Evolutionary conservation across 2,888 invertebrate genomes (phyloP), one percentile per base, ranked within the genome.

Genomic region (Mylabris sibirica): DNA sequence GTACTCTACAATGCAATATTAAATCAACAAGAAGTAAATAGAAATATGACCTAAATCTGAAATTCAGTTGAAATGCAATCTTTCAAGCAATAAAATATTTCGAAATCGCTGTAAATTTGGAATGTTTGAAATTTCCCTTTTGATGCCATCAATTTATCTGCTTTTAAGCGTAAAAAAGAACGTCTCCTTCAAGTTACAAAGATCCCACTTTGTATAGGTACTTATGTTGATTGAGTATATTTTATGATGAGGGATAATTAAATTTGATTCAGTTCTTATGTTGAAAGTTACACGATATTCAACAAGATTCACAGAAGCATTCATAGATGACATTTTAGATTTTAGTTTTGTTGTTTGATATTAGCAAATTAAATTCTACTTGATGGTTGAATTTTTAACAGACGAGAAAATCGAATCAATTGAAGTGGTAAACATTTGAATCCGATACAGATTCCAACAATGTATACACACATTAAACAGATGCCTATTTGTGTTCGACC

Each of bases 81-180:
- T 53, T 53, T 53, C 6, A 49, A 49, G 41, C 14, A 41, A 41
- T 41, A 14, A 41, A 41, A 41, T n/a, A 49, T 49, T 49, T 49
- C 2, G 20, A 49, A 49, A 20, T 20, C 11, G 9, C 49, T 49
- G 44, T 30, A 30, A 30, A 30, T 12, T 12, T 35, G 9, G 3
- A 35, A 35, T 11, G 35, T 35, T 35, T 35, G 35, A 35, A 35
- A 35, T 35, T 11, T 35, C 35, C 11, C 35, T n/a, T 41, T 41
- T 41, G 41, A 41, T 41, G 41, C 14, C 14, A 14, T 38, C 38
- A 38, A 38, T 38, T 38, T 30, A 30, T 38, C 38, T 38, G 1
- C 38, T 38, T 38, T 38, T 38, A 38, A 11, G 38, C 11, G 3
- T 30, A 30, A 30, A 30, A 30, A 30, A 30, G 4, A 3, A 6